A percentile compares a stretch with the other conserved stretches of the same genome.
Evolutionary conservation across 2,113 vertebrate genomes (phyloP).

Genomic region (Rhinichthys klamathensis): DNA sequence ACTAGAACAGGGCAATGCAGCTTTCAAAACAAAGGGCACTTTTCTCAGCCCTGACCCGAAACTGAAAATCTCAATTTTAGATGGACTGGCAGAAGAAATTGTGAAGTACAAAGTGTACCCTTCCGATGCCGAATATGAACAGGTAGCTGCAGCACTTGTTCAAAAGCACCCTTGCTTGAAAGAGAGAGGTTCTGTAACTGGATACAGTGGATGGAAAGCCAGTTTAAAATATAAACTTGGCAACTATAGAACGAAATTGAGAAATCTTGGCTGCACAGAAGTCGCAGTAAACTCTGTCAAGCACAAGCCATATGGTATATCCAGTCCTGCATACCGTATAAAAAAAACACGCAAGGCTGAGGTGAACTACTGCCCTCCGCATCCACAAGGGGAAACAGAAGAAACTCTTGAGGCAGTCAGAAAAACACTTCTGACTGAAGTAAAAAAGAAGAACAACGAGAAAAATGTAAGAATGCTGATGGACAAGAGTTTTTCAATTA

Average conservation of each 20-base stretch:
- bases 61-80: conserved; percentile 51
- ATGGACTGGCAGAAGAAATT: conserved; percentile 50
- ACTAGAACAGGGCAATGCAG: conserved; percentile 34
- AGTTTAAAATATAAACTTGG: conserved; percentile 44
- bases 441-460: conserved; percentile 45
- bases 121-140: conserved; percentile 28
- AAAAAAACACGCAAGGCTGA: conserved; percentile 46
- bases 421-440: conserved; percentile 21
- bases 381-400: conserved; percentile 37
- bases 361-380: conserved; percentile 35
- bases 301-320: conserved; percentile 38
- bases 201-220: conserved; percentile 42
- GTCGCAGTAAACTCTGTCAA: conserved; percentile 42
- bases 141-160: conserved; percentile 40
- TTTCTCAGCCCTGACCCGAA: conserved; percentile 44
- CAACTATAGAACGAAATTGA: conserved; percentile 38
- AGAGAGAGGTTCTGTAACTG: conserved; percentile 36
- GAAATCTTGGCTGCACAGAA: conserved; percentile 30
- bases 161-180: conserved; percentile 49
- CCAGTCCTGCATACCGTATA: conserved; percentile 19
- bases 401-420: conserved; percentile 15
- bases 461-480: conserved; percentile 24
- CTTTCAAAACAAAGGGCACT: conserved; percentile 14
- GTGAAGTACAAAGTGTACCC: conserved; percentile 48
- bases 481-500: conserved; percentile 49